Conservation (phyloP, 2,113 vertebrate genomes). For the Tor tambroides region DNA sequence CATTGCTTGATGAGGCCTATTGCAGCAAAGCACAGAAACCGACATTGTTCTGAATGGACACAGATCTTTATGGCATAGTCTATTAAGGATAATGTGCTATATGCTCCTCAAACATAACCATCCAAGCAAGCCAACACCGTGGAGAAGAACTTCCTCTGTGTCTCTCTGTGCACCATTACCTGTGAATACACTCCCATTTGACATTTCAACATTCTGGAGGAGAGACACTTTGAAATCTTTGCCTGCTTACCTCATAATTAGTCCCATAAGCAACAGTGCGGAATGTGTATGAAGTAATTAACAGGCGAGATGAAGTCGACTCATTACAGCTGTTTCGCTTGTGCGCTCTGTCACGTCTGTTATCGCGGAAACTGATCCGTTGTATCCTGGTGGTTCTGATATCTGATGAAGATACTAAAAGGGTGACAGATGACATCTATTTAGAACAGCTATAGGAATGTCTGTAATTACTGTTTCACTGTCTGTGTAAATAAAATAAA, state of each 20-base stretch:
- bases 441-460: not conserved
- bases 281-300: slow-evolving; percentile 21
- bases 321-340: slow-evolving; percentile 7
- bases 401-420: not conserved
- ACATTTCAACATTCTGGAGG: slow-evolving; percentile 20
- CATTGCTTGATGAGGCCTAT: not conserved
- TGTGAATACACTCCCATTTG: slow-evolving; percentile 17
- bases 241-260: slow-evolving; percentile 8
- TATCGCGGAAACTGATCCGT: not conserved
- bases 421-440: not conserved
- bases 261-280: slow-evolving; percentile 23
- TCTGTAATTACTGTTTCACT: not conserved
- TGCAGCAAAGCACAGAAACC: not conserved
- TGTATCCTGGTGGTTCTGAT: not conserved
- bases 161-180: slow-evolving; percentile 21
- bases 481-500: not conserved
- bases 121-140: slow-evolving; percentile 16
- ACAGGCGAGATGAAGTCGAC: not conserved
- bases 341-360: not conserved
- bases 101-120: slow-evolving; percentile 6
- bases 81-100: slow-evolving; percentile 22
- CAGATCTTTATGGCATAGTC: not conserved
- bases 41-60: slow-evolving; percentile 10
- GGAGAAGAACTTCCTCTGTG: slow-evolving; percentile 27
- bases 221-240: slow-evolving; percentile 5